phyloP scores from a whole-genome alignment of 2,888 invertebrate genomes.

The Junonia oenone region DNA sequence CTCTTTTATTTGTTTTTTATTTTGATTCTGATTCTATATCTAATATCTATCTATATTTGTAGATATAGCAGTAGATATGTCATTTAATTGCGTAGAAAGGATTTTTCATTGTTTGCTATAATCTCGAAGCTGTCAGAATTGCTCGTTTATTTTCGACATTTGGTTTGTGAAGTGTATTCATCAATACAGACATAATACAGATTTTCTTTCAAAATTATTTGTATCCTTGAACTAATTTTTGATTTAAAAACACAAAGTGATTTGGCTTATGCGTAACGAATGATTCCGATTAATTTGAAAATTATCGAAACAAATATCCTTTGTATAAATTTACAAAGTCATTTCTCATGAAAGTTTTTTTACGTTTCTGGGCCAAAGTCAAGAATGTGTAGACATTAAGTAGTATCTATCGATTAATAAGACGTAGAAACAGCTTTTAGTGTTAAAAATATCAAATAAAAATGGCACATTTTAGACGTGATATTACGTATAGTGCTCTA shows the following conservation, averaged over 20 bases:
- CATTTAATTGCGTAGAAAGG: slow-evolving; percentile 24
- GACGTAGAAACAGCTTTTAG: slow-evolving; percentile 44
- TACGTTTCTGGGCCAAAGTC: slow-evolving; percentile 59
- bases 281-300: slow-evolving; percentile 23
- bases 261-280: slow-evolving; percentile 24
- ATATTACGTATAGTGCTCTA: slow-evolving; percentile 65
- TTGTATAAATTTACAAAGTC: slow-evolving; percentile 44
- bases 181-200: slow-evolving; percentile 41
- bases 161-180: slow-evolving; percentile 49
- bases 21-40: neutral
- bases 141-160: slow-evolving; percentile 68
- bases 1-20: too few relatives aligned
- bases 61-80: neutral
- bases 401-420: slow-evolving; percentile 44
- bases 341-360: slow-evolving; percentile 42
- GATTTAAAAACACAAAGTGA: slow-evolving; percentile 29
- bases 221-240: slow-evolving; percentile 53
- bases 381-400: slow-evolving; percentile 56
- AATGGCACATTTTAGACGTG: slow-evolving; percentile 69
- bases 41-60: neutral
- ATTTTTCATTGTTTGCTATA: slow-evolving; percentile 31
- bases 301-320: slow-evolving; percentile 37
- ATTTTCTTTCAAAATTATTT: slow-evolving; percentile 53
- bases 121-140: slow-evolving; percentile 33
- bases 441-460: slow-evolving; percentile 34